Evolutionary conservation across 2,888 invertebrate species (phyloP).

Genomic region (Nomada lathburiana): DNA sequence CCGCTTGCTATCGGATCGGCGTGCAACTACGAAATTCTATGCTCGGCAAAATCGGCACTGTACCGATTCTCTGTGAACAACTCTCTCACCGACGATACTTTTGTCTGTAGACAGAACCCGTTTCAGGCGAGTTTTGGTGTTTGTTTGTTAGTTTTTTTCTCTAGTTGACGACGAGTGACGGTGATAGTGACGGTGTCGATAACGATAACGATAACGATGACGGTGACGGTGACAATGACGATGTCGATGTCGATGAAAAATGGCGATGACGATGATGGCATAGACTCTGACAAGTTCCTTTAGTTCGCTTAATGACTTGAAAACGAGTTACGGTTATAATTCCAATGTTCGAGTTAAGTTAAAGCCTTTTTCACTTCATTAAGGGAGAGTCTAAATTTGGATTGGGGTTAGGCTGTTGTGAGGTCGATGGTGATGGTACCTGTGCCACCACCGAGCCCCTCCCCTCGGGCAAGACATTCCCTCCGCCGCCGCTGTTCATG

Average conservation of each 20-base stretch:
- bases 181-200: conserved; percentile 55
- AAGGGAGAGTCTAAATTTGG: conserved; percentile 83
- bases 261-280: conserved; percentile 78
- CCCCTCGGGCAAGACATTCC: conserved; percentile 79
- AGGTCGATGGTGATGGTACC: conserved; percentile 82
- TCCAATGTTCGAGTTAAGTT: conserved; percentile 83
- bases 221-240: conserved; percentile 50
- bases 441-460: conserved; percentile 83
- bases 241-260: conserved; percentile 67
- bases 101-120: conserved; percentile 35
- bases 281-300: conserved; percentile 78
- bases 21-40: conserved; percentile 43
- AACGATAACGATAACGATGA: conserved; percentile 70
- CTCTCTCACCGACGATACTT: conserved; percentile 40
- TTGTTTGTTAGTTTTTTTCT: conserved; percentile 26
- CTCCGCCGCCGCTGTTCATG: conserved; percentile 73
- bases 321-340: conserved; percentile 82
- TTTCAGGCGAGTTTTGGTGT: conserved; percentile 66
- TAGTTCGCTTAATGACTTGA: conserved; percentile 80
- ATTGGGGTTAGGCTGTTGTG: conserved; percentile 83
- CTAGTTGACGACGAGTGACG: conserved; percentile 61
- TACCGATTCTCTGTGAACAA: conserved; percentile 23
- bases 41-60: conserved; percentile 46
- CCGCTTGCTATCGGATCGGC: conserved; percentile 30
- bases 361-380: conserved; percentile 85